Conservation (phyloP, 2,888 invertebrate species). For the Diaprepes abbreviatus region DNA sequence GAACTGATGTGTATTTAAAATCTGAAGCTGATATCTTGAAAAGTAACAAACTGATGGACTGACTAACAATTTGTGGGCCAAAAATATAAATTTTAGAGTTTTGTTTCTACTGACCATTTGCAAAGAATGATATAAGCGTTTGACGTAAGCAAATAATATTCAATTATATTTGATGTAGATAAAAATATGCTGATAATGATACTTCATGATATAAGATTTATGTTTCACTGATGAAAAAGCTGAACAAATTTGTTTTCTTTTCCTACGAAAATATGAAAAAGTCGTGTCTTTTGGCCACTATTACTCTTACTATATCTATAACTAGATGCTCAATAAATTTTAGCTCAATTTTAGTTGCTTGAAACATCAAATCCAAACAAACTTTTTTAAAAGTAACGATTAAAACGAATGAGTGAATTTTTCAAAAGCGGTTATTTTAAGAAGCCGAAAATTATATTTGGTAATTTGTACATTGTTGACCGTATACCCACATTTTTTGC, state of each 20-base stretch:
- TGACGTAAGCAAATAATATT: too few species aligned
- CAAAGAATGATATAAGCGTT: too few species aligned
- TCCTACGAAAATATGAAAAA: not conserved
- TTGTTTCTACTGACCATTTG: too few species aligned
- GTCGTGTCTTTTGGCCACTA: conserved; percentile 13
- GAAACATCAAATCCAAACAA: not conserved
- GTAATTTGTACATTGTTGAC: conserved; percentile 66
- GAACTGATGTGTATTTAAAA: too few species aligned
- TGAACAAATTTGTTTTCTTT: not conserved
- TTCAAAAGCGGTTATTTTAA: conserved; percentile 53
- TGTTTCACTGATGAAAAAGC: too few species aligned
- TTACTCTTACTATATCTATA: conserved; percentile 3
- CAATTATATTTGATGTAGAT: too few species aligned
- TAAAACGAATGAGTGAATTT: not conserved
- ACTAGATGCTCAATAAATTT: conserved; percentile 1
- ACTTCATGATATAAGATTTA: too few species aligned
- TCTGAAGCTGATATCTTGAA: too few species aligned
- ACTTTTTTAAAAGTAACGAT: not conserved
- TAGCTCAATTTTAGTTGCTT: conserved; percentile 9
- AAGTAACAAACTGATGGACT: too few species aligned
- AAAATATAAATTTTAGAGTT: too few species aligned
- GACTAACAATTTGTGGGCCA: too few species aligned
- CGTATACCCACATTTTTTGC: conserved; percentile 65
- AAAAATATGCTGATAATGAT: too few species aligned
- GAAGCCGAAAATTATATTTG: conserved; percentile 54